Base-by-base conservation (phyloP, 2,113 vertebrate genomes). In the Hippocampus abdominalis region DNA sequence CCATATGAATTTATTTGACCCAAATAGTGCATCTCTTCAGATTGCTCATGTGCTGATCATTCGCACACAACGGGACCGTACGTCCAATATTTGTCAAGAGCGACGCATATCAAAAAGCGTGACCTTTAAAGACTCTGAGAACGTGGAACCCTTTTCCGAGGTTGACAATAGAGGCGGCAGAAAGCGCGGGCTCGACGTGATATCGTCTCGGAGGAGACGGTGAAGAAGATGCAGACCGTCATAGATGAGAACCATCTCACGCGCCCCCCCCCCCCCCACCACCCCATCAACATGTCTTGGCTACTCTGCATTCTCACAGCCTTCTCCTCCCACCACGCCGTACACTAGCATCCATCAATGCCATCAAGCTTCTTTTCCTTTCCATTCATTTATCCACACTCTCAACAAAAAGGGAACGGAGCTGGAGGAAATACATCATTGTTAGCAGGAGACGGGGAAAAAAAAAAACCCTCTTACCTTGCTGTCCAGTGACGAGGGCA, bases 391-490 rank as follows among this genome's bases (percentile, higher is more conserved):
- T 48, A 18, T 27, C 59, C 36, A n/a, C 56, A 46, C 72, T 32
- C n/a, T 71, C 64, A 66, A 72, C 53, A 69, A 54, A 69, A 54
- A 72, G 60, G 54, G 74, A 67, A 75, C 13, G 27, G 48, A 13
- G 39, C 64, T 68, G 72, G 68, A 71, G 67, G 80, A 68, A 68
- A 76, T 70, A 76, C 77, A 82, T 80, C 68, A 75, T 78, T 78
- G 70, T 74, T 73, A 76, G 42, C 66, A 56, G 56, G 76, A 21
- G 29, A 68, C 40, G 21, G 62, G 11, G 40, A 62, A 63, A 51
- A 56, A 46, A 68, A 62, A 61, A 42, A 49, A 69, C 70, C 76
- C 77, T 72, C 91, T 90, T 93, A 92, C 92, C 92, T 92, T 91
- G 76, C 80, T 42, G 88, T 89, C 86, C 82, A 76, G 84, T 73